Base-by-base conservation (phyloP, 2,797 vertebrate species). In the Myripristis jacobus region DNA sequence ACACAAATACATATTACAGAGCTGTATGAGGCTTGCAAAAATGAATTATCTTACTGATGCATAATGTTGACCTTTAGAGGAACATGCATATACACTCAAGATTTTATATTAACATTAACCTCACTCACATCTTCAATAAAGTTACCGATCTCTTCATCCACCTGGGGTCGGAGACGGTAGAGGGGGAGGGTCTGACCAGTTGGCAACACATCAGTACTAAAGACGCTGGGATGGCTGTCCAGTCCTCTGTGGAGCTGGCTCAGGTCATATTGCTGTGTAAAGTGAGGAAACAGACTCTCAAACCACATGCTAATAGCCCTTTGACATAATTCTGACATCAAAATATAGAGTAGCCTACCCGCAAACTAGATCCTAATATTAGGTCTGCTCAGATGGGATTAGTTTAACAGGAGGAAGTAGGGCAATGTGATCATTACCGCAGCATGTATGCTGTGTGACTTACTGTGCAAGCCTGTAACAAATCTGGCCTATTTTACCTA, bases 121-220 rank as follows among this genome's bases (percentile, higher is more conserved):
- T 52, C 5, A 50, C 93, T 92, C 73, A 96, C 95, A 87, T 96
- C 94, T 0, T 90, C 85, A 3, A 96, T 94, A 71, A 95, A 96
- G 79, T 89, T 94, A 0, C 92, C 85, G 0, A 96, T 94, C 19
- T 96, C 95, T 0, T 95, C 93, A 0, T 93, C 92, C 75, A 87
- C 92, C 19, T 94, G 93, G 0, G 93, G 94, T 1, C 93, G 92
- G 0, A 89, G 90, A 11, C 86, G 88, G 83, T 95, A 95, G 70
- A 82, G 59, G 0, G 93, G 94, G 0, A 74, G 85, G 0, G 89
- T 77, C 61, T 92, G 84, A 15, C 87, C 72, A 0, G 88, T 54
- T 0, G 95, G 94, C 0, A 83, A 88, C 24, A 86, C 70, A 4
- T 88, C 83, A 7, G 70, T 66, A 55, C 67, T 75, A 73, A 80